Percentiles rank a stretch among this genome's conserved stretches.
Conservation (phyloP, 1,140 invertebrate genomes). For the Hermatobates lingyangjiaoensis region DNA sequence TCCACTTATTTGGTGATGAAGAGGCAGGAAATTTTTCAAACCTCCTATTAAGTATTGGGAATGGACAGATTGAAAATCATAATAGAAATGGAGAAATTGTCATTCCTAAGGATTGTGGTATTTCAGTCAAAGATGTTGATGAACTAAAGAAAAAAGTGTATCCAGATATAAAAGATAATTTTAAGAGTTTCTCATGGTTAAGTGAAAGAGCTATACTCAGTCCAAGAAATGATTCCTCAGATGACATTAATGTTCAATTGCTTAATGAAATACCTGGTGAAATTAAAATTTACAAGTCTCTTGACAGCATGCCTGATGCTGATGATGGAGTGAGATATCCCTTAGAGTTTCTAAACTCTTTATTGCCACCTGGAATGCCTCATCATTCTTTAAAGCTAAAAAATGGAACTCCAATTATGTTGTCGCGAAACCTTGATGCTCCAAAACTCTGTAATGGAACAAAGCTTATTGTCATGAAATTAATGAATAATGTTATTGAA, state of each 20-base stretch:
- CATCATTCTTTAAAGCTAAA: conserved; percentile 19
- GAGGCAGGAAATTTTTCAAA: background rate
- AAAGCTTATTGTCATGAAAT: conserved; percentile 20
- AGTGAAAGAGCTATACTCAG: conserved; percentile 16
- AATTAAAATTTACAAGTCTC: conserved; percentile 7
- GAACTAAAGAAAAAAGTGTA: background rate
- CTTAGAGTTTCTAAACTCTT: conserved; percentile 23
- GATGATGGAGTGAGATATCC: conserved; percentile 21
- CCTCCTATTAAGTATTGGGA: background rate
- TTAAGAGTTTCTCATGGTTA: conserved; percentile 12
- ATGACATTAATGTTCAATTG: background rate
- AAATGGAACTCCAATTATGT: conserved; percentile 24
- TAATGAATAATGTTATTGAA: conserved; percentile 17
- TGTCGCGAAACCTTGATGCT: conserved; percentile 25
- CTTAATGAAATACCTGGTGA: background rate
- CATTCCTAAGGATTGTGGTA: background rate
- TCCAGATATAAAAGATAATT: background rate
- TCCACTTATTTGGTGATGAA: background rate
- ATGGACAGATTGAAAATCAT: background rate
- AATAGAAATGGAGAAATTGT: background rate
- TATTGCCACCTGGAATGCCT: conserved; percentile 22
- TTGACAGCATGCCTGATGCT: conserved; percentile 20
- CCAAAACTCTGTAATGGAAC: conserved; percentile 27
- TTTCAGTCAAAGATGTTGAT: background rate
- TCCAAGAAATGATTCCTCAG: conserved; percentile 17